Evolutionary conservation across 2,888 invertebrate genomes (phyloP), one percentile per base, ranked within the genome.

Genomic region (Nysson spinosus): DNA sequence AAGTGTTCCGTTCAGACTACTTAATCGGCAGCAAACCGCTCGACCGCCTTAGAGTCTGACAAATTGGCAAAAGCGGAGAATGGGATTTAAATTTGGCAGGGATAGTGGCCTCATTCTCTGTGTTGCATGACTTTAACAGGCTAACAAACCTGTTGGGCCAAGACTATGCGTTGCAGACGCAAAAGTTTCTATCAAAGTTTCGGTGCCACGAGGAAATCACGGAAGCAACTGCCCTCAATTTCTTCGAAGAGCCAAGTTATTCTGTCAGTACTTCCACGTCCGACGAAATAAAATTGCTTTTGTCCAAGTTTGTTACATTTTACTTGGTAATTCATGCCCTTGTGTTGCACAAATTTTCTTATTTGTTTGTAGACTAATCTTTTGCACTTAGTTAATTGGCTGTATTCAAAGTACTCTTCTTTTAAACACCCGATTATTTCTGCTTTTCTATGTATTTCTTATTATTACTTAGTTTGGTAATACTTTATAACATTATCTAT

Each of bases 11-110:
- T n/a, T n/a, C n/a, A n/a, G n/a, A n/a, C n/a, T n/a, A n/a, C n/a
- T n/a, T n/a, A n/a, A n/a, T n/a, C n/a, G n/a, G n/a, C n/a, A n/a
- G n/a, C n/a, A n/a, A n/a, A n/a, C n/a, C n/a, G n/a, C n/a, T n/a
- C n/a, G n/a, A n/a, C n/a, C n/a, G n/a, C n/a, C n/a, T n/a, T n/a
- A 30, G 30, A 30, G 11, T 30, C 11, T 30, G 1, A 9, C 17
- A 9, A 12, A 7, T n/a, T 5, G 19, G 26, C 1, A 3, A 17
- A 47, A 54, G 34, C 16, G 42, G 50, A 24, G 42, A 26, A 44
- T 65, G 47, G 42, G 71, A 70, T 71, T 71, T 68, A 77, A 65
- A 76, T 67, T 50, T 65, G 64, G 56, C 73, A 62, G 60, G 64
- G 50, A 47, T 67, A 30, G 47, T 52, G 61, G 43, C 57, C 50